A percentile compares a stretch with the other conserved stretches of the same genome.
Conservation (phyloP, 1,140 invertebrate genomes). For the Drosophila pectinifera region DNA sequence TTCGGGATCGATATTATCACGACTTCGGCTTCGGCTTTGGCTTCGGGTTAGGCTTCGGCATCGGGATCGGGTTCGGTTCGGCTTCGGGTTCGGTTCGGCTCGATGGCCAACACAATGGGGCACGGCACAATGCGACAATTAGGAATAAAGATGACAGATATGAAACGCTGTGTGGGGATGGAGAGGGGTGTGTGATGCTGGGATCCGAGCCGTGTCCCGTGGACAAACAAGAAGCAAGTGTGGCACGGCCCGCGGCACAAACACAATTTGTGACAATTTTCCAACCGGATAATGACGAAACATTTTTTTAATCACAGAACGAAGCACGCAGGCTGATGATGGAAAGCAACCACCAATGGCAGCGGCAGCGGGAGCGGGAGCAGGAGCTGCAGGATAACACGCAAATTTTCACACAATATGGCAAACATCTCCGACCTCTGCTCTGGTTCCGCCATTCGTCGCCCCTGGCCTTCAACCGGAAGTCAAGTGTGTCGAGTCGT, state of each 20-base stretch:
- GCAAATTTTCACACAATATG: conserved; percentile 52
- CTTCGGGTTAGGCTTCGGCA: background rate
- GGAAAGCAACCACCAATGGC: conserved; percentile 16
- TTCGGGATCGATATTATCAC: background rate
- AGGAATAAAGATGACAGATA: conserved; percentile 28
- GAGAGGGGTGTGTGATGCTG: background rate
- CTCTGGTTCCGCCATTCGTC: background rate
- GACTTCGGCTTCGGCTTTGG: background rate
- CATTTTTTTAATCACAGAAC: conserved; percentile 83
- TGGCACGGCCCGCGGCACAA: conserved; percentile 76
- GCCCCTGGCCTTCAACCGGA: conserved; percentile 39
- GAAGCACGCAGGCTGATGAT: conserved; percentile 25
- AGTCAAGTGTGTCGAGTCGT: conserved; percentile 61
- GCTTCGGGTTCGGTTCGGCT: background rate
- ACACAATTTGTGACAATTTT: conserved; percentile 84
- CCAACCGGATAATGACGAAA: conserved; percentile 84
- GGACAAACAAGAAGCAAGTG: conserved; percentile 58
- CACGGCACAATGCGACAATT: conserved; percentile 39
- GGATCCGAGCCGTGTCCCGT: conserved; percentile 1
- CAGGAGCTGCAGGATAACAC: conserved; percentile 28
- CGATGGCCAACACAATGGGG: conserved; percentile 22
- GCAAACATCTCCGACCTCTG: conserved; percentile 21
- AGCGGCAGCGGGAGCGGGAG: conserved; percentile 2
- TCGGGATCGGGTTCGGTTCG: background rate
- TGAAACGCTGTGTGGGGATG: background rate